Percentiles rank a stretch among this genome's conserved stretches.
phyloP scores from a whole-genome alignment of 2,113 vertebrate species.

The Pygoscelis antarcticus region DNA sequence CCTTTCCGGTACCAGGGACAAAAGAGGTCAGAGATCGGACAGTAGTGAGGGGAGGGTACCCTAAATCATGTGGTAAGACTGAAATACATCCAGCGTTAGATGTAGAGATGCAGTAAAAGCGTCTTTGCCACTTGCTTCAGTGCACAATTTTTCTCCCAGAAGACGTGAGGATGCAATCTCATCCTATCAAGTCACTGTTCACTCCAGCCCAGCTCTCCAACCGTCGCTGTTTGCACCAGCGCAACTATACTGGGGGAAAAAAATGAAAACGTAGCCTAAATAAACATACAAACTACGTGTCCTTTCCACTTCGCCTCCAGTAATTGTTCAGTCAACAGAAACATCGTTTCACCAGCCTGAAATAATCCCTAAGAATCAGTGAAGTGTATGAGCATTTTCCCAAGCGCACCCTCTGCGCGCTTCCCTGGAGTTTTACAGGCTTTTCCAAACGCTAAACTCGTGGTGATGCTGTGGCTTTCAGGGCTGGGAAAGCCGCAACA shows the following conservation, averaged over 20 bases:
- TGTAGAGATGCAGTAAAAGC: neutral
- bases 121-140: neutral
- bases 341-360: constrained; percentile 1
- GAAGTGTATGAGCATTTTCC: neutral
- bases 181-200: neutral
- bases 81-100: neutral
- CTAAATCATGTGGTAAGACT: fast-evolving
- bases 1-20: neutral
- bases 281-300: neutral
- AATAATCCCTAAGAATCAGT: neutral
- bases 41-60: neutral
- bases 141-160: neutral
- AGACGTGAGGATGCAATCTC: neutral
- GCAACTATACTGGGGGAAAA: neutral
- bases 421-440: neutral
- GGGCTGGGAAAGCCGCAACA: neutral
- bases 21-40: neutral
- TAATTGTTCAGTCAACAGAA: constrained; percentile 35
- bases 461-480: neutral
- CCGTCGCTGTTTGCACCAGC: neutral
- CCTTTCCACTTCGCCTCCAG: neutral
- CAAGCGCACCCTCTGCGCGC: fast-evolving
- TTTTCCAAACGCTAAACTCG: neutral
- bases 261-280: neutral
- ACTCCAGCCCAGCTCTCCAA: neutral